A percentile compares a stretch with the other conserved stretches of the same genome.
Conservation (phyloP, 2,113 vertebrate genomes). For the Neoarius graeffei region DNA sequence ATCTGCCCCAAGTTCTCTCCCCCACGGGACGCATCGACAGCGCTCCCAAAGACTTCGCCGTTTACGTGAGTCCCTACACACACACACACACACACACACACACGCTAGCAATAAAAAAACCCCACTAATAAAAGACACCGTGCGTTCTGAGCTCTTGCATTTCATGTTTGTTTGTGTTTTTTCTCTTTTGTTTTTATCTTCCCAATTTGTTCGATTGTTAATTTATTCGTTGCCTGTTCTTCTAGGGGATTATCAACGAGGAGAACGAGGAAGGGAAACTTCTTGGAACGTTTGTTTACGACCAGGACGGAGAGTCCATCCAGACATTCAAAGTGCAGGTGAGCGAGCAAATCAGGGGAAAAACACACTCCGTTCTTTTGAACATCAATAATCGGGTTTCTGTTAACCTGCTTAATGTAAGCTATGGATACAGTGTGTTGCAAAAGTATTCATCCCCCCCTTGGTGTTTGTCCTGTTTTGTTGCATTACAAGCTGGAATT, state of each 20-base stretch:
- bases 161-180: too few species aligned
- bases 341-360: background rate
- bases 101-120: background rate
- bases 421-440: too few species aligned
- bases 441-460: too few species aligned
- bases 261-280: constrained; percentile 75
- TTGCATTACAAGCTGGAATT: too few species aligned
- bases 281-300: constrained; percentile 83
- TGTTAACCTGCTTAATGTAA: too few species aligned
- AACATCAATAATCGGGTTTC: too few species aligned
- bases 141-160: background rate
- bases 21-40: constrained; percentile 74
- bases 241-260: constrained; percentile 83
- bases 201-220: background rate
- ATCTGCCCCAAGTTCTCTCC: constrained; percentile 75
- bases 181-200: too few species aligned
- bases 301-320: constrained; percentile 80
- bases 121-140: background rate
- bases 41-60: constrained; percentile 85
- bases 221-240: background rate
- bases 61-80: constrained; percentile 83
- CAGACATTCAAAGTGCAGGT: constrained; percentile 88
- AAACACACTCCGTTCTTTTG: too few species aligned
- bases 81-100: background rate
- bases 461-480: too few species aligned